Base-by-base conservation (phyloP, 1,140 invertebrate species). In the Campodea augens region DNA sequence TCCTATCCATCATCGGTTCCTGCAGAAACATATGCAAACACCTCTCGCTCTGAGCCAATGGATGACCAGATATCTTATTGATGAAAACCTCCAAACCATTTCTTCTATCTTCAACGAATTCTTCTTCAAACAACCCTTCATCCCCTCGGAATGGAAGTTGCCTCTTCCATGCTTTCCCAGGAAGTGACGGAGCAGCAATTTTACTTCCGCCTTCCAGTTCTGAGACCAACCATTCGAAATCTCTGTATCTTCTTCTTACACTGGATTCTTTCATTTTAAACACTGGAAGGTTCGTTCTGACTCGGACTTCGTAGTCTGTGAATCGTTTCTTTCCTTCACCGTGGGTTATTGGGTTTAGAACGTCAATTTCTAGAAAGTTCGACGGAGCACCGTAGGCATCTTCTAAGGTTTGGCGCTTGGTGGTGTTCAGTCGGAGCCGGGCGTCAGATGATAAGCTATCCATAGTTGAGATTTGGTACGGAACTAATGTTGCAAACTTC, bases 1-100 rank as follows among this genome's bases (percentile, higher is more conserved):
- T 98, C 68, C 92, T 95, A 68, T 98, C 93, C 65, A 98, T 98
- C 51, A 81, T 76, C 41, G 81, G 79, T 57, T 97, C 92, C 66
- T 98, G 92, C 45, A 99, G 72, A 71, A 99, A 99, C 86, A 99
- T 98, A 60, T 99, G 96, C 55, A 99, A 76, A 70, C 93, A 98
- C 59, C 88, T 72, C 69, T 99, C 96, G 66, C 98, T 98, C 70
- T 98, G 95, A 38, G 96, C 96, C 58, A 99, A 68, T n/a, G 96
- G 95, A 71, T 99, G 96, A 43, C 95, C 95, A 49, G 95, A 92
- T 64, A 98, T 93, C 73, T 98, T 99, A 67, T 99, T 99, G 53
- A 99, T 83, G 67, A 99, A 99, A 55, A 82, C 72, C 76, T 99
- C 96, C 49, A 99, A 68, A 48, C 90, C 91, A 77, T 96, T 97